A percentile compares a stretch with the other conserved stretches of the same genome.
Conservation (phyloP, 2,888 invertebrate species). For the Pseudococcus jackbeardsleyi region DNA sequence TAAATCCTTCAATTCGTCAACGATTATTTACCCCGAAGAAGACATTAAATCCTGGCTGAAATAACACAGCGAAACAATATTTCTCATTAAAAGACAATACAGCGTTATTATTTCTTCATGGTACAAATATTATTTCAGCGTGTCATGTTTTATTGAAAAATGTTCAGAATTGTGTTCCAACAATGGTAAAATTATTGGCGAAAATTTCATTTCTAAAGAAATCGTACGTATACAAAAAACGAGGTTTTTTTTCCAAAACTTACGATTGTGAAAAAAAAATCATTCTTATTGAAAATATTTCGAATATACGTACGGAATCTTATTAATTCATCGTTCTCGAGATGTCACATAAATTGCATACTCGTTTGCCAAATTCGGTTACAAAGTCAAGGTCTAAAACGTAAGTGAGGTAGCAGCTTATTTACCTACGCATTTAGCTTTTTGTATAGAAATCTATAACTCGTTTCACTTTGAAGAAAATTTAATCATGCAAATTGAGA, state of each 20-base stretch:
- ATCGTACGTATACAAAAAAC: background rate
- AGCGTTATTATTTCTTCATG: background rate
- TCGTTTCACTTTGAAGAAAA: background rate
- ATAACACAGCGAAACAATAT: conserved; percentile 13
- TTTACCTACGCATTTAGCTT: background rate
- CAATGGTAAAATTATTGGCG: conserved; percentile 16
- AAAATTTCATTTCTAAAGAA: conserved; percentile 6
- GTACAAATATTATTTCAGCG: conserved; percentile 8
- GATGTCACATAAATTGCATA: background rate
- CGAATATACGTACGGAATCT: background rate
- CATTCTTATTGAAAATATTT: background rate
- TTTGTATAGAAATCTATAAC: background rate
- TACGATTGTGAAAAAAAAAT: background rate
- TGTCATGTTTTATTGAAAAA: conserved; percentile 30
- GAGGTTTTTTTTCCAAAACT: no score
- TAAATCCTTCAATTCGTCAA: conserved; percentile 37
- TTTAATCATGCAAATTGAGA: background rate
- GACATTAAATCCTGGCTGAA: background rate
- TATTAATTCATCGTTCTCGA: background rate
- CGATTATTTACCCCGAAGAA: conserved; percentile 33
- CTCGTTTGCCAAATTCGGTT: background rate
- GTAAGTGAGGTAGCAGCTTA: background rate
- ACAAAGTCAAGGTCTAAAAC: background rate
- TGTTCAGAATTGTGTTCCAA: background rate
- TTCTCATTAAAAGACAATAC: conserved; percentile 43